phyloP scores from a whole-genome alignment of 2,888 invertebrate species.

The Muscina levida region DNA sequence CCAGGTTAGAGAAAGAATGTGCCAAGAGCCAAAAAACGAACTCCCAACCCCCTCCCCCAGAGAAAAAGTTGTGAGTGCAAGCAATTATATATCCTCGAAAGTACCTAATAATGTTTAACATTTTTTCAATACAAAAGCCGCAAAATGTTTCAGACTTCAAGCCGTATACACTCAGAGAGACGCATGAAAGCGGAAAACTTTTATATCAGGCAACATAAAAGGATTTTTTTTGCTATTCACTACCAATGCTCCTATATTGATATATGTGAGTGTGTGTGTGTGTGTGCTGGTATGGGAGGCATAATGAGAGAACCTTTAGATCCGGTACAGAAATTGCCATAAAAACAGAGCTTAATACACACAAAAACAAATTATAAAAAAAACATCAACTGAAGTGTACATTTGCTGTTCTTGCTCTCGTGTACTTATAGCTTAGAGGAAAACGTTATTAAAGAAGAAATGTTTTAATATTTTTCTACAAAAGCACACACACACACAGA shows the following conservation, averaged over 20 bases:
- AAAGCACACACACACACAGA: background rate
- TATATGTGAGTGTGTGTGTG: background rate
- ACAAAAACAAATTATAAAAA: constrained; percentile 5
- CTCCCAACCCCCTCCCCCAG: no score
- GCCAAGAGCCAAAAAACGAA: background rate
- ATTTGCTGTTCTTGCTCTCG: background rate
- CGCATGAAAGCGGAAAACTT: background rate
- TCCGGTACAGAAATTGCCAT: background rate
- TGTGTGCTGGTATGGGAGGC: background rate
- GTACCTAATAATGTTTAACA: constrained; percentile 29
- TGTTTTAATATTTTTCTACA: constrained; percentile 8
- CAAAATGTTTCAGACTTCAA: constrained; percentile 20
- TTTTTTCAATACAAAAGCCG: background rate
- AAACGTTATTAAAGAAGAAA: constrained; percentile 10
- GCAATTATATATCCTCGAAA: constrained; percentile 45
- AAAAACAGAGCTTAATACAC: background rate
- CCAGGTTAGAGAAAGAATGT: background rate
- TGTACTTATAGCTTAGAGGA: background rate
- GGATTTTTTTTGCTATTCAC: constrained; percentile 17
- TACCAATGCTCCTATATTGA: background rate
- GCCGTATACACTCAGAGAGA: background rate
- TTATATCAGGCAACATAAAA: constrained; percentile 32
- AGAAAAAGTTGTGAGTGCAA: constrained; percentile 15
- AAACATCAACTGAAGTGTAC: background rate
- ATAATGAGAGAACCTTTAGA: no score